Evolutionary conservation across 2,888 invertebrate species (phyloP).

Genomic region (Liopterus haemorrhoidalis): DNA sequence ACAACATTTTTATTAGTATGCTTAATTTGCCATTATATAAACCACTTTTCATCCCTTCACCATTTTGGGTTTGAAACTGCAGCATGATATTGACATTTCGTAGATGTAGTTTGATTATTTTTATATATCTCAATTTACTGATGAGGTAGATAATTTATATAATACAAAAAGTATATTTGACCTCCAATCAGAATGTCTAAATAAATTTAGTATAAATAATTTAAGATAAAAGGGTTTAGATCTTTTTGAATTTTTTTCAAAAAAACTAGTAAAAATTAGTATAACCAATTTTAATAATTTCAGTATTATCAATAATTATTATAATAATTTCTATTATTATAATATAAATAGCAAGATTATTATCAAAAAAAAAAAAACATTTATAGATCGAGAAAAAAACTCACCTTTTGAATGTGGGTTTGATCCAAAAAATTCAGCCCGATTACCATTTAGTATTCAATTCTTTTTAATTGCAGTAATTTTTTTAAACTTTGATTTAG

Average conservation of each 20-base stretch:
- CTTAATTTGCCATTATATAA: conserved; percentile 44
- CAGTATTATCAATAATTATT: conserved; percentile 40
- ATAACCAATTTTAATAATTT: conserved; percentile 43
- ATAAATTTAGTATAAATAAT: conserved; percentile 53
- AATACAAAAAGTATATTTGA: conserved; percentile 62
- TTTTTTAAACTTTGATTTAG: conserved; percentile 65
- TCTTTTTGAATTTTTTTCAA: too few species aligned
- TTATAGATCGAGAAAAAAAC: conserved; percentile 53
- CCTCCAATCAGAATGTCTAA: conserved; percentile 60
- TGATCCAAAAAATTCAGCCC: conserved; percentile 46
- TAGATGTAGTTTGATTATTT: conserved; percentile 54
- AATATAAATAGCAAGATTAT: conserved; percentile 47
- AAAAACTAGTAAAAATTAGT: too few species aligned
- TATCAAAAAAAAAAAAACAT: conserved; percentile 56
- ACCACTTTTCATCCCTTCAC: conserved; percentile 48
- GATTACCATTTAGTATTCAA: conserved; percentile 52
- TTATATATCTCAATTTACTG: conserved; percentile 58
- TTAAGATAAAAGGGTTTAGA: too few species aligned
- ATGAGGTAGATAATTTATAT: conserved; percentile 58
- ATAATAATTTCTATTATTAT: conserved; percentile 46
- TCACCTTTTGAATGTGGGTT: conserved; percentile 58
- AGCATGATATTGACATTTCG: conserved; percentile 61
- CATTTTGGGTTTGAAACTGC: conserved; percentile 58
- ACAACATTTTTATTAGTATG: conserved; percentile 49
- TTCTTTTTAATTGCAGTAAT: conserved; percentile 59